Percentiles rank a stretch among this genome's conserved stretches.
These are phyloP conservation scores for Ammospiza nelsoni DNA, from an alignment of 2,113 vertebrate genomes.

Conservation along the genomic window DNA sequence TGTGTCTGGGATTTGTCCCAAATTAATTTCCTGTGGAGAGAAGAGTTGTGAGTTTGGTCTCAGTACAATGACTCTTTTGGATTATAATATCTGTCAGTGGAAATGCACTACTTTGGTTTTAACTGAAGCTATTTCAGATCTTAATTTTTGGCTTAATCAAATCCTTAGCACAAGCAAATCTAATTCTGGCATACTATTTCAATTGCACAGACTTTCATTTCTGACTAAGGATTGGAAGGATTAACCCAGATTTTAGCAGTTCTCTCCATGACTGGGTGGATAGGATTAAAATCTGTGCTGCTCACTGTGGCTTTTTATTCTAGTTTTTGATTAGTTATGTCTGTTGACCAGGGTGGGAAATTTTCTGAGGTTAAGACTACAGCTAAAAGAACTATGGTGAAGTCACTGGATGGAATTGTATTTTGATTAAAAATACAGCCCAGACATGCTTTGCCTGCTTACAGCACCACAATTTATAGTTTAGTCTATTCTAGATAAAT, in stretches of 20 bases:
- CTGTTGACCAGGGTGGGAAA: background rate
- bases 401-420: background rate
- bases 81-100: background rate
- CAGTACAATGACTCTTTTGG: background rate
- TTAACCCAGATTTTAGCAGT: slow-evolving; percentile 43
- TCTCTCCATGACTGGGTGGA: slow-evolving; percentile 7
- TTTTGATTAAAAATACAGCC: background rate
- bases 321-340: background rate
- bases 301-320: background rate
- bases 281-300: slow-evolving; percentile 10
- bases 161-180: slow-evolving; percentile 20
- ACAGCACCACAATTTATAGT: background rate
- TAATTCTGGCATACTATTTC: slow-evolving; percentile 45
- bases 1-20: background rate
- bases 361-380: background rate
- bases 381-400: background rate
- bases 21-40: slow-evolving; percentile 15
- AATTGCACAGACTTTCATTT: slow-evolving; percentile 37
- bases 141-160: slow-evolving; percentile 53
- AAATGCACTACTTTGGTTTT: slow-evolving; percentile 12
- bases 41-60: background rate
- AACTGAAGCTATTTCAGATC: slow-evolving; percentile 43
- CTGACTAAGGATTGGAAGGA: slow-evolving; percentile 50
- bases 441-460: background rate
- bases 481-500: background rate